phyloP scores from a whole-genome alignment of 2,113 vertebrate genomes.

The Corydoras maculifer region DNA sequence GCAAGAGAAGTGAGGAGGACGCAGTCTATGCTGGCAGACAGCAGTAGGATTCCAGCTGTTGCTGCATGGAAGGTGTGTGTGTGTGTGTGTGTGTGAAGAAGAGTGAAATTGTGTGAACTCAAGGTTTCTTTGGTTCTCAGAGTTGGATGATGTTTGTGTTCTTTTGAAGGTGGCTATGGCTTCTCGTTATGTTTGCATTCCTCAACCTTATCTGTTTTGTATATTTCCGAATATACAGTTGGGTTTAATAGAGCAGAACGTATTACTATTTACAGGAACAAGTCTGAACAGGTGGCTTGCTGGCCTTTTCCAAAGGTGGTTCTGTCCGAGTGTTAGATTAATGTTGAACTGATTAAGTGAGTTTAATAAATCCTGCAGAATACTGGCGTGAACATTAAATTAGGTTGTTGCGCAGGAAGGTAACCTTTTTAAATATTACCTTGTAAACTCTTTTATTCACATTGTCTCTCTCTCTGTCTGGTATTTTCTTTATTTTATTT shows the following conservation, averaged over 20 bases:
- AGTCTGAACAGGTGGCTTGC: slow-evolving; percentile 7
- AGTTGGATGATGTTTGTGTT: background rate
- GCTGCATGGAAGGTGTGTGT: slow-evolving; percentile 29
- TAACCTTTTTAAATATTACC: no score
- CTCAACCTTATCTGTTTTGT: background rate
- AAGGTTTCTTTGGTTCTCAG: slow-evolving; percentile 13
- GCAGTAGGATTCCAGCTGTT: slow-evolving; percentile 52
- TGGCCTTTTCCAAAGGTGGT: slow-evolving; percentile 2
- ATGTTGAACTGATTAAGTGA: slow-evolving; percentile 15
- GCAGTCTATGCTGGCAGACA: slow-evolving; percentile 30
- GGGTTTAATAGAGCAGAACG: slow-evolving; percentile 5
- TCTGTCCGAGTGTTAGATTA: slow-evolving; percentile 25
- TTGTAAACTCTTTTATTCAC: no score
- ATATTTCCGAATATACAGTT: background rate
- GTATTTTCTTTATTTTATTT: background rate
- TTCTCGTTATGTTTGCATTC: background rate
- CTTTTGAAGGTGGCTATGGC: background rate
- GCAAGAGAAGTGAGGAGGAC: slow-evolving; percentile 4
- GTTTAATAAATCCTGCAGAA: slow-evolving; percentile 26
- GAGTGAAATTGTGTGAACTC: slow-evolving; percentile 6
- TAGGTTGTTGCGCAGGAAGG: no score
- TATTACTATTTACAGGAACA: background rate
- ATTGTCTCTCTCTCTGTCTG: no score
- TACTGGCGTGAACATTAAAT: no score
- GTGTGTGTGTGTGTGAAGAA: background rate